phyloP scores from a whole-genome alignment of 2,113 vertebrate species.

The Myrmophylax atrothorax region DNA sequence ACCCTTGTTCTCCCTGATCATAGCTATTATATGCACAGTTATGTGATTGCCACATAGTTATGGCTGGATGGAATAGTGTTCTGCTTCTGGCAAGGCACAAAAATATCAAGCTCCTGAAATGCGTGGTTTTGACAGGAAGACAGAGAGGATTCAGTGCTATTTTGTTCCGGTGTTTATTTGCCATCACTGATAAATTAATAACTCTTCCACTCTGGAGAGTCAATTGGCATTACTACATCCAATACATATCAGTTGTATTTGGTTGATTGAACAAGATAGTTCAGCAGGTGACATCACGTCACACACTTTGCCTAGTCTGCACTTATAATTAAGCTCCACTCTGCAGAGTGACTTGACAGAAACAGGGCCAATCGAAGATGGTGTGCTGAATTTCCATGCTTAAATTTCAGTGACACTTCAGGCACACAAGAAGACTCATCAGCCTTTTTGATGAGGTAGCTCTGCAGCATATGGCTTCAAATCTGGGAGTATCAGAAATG shows the following conservation, averaged over 20 bases:
- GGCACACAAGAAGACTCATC: rapidly evolving
- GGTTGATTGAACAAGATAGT: not conserved
- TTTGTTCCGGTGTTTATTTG: not conserved
- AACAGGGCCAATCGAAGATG: not conserved
- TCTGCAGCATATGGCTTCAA: not conserved
- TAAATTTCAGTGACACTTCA: not conserved
- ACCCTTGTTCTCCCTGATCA: not conserved
- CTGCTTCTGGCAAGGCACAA: not conserved
- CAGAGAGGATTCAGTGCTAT: not conserved
- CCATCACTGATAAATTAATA: not conserved
- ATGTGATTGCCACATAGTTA: not conserved
- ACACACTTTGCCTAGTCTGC: not conserved
- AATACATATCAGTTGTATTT: not conserved
- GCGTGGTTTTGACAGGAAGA: not conserved
- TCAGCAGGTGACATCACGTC: not conserved
- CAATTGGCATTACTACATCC: not conserved
- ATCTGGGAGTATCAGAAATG: not conserved
- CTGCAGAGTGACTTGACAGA: not conserved
- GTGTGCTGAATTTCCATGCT: not conserved
- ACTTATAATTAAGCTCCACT: not conserved
- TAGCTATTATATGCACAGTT: not conserved
- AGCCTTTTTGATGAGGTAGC: not conserved
- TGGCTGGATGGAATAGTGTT: not conserved
- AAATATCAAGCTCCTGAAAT: not conserved
- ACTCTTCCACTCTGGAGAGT: not conserved